A percentile compares a stretch with the other conserved stretches of the same genome.
phyloP scores from a whole-genome alignment of 2,113 vertebrate species.

The Mormoops blainvillei region DNA sequence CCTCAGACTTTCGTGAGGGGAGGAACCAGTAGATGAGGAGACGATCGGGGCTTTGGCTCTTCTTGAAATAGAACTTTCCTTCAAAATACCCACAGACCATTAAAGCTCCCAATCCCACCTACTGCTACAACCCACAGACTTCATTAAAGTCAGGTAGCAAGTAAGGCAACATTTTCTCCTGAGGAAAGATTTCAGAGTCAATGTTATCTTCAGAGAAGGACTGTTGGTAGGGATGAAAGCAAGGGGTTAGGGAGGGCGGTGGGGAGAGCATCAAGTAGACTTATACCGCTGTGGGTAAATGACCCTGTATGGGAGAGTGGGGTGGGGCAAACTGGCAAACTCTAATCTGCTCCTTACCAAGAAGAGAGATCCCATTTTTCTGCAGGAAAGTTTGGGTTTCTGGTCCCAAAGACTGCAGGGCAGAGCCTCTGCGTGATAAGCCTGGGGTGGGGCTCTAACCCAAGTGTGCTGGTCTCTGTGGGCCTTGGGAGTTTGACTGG shows the following conservation, averaged over 20 bases:
- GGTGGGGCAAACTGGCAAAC: background rate
- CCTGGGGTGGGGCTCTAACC: too few species aligned
- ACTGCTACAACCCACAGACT: background rate
- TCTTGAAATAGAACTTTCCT: background rate
- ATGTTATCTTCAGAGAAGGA: background rate
- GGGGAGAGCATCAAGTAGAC: background rate
- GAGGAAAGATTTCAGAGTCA: background rate
- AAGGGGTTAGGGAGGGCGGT: too few species aligned
- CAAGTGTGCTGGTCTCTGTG: background rate
- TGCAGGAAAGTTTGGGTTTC: background rate
- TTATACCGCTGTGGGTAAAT: background rate
- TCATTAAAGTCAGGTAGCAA: background rate
- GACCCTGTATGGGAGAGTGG: background rate
- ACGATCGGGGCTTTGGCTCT: background rate
- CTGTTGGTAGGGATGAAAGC: background rate
- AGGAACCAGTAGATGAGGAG: background rate
- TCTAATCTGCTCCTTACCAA: background rate
- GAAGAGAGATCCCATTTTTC: background rate
- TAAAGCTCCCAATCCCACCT: background rate
- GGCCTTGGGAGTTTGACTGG: background rate
- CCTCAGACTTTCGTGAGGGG: background rate
- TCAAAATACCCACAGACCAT: background rate
- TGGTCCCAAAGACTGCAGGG: background rate
- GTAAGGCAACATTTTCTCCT: background rate
- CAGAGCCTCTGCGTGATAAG: background rate